Evolutionary conservation across 2,888 invertebrate species (phyloP).

Genomic region (Ferdinandea cuprea): DNA sequence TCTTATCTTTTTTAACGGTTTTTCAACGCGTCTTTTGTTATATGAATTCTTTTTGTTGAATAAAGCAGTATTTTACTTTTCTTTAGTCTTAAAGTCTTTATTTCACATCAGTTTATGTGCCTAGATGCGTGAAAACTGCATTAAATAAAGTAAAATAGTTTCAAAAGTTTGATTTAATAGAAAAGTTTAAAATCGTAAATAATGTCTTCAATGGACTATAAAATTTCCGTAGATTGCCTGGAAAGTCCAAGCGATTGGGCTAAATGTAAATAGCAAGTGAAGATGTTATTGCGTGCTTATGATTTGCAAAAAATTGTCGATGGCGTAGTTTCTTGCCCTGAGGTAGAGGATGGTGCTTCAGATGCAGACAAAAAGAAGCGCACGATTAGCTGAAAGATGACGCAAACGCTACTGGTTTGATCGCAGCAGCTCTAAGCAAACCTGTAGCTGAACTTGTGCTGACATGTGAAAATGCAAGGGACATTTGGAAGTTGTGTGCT

Average conservation of each 20-base stretch:
- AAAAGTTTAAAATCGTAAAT: background rate
- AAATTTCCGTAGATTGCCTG: slow-evolving; percentile 22
- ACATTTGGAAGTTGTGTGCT: slow-evolving; percentile 18
- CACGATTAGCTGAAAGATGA: slow-evolving; percentile 16
- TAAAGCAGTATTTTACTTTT: no score
- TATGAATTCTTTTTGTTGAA: no score
- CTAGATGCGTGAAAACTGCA: background rate
- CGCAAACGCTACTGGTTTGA: slow-evolving; percentile 20
- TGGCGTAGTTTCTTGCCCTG: slow-evolving; percentile 8
- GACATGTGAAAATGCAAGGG: slow-evolving; percentile 10
- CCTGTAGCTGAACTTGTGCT: slow-evolving; percentile 34
- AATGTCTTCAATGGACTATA: slow-evolving; percentile 13
- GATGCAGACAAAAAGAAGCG: slow-evolving; percentile 15
- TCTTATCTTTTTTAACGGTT: no score
- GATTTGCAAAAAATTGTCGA: slow-evolving; percentile 25
- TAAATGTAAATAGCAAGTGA: slow-evolving; percentile 19
- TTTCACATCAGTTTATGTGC: background rate
- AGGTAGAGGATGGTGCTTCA: background rate
- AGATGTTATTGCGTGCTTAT: slow-evolving; percentile 11
- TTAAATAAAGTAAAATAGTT: background rate
- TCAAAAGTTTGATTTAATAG: background rate
- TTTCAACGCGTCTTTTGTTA: no score
- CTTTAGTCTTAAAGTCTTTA: background rate
- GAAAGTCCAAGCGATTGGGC: slow-evolving; percentile 32
- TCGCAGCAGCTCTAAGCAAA: slow-evolving; percentile 22